These are phyloP conservation scores for Megalurothrips usitatus DNA, from an alignment of 2,888 invertebrate species.

Conservation along the genomic window DNA sequence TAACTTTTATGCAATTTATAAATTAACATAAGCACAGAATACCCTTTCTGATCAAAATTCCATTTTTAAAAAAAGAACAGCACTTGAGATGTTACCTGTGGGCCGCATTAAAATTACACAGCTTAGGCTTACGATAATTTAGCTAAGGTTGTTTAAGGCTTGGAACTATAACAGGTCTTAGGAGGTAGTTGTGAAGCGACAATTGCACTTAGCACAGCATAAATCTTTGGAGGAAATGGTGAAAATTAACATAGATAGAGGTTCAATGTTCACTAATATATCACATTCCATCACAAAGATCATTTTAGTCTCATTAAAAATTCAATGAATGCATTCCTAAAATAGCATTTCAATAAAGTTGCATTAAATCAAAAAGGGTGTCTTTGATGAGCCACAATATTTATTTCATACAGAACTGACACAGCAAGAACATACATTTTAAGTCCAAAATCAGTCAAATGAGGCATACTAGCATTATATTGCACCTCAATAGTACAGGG, in stretches of 20 bases:
- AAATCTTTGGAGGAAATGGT: conserved; percentile 18
- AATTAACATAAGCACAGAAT: conserved; percentile 21
- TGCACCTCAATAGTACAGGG: conserved; percentile 24
- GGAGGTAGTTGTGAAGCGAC: conserved; percentile 10
- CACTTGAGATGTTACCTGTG: not conserved
- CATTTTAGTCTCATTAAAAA: conserved; percentile 10
- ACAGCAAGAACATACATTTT: conserved; percentile 19
- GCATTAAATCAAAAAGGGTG: conserved; percentile 7
- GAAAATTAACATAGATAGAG: conserved; percentile 26
- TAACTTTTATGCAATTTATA: conserved; percentile 20
- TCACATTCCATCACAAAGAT: conserved; percentile 26
- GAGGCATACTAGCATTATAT: conserved; percentile 12
- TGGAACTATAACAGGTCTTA: not conserved
- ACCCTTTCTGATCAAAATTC: conserved; percentile 5
- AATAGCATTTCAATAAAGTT: not conserved
- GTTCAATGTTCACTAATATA: conserved; percentile 20
- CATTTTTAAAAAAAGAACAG: conserved; percentile 8
- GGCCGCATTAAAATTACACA: not conserved
- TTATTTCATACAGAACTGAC: conserved; percentile 17
- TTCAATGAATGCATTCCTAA: conserved; percentile 6
- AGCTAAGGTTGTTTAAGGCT: not conserved
- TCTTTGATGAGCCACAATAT: not conserved
- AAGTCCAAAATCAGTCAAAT: conserved; percentile 26
- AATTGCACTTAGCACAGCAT: not conserved
- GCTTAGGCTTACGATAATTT: not conserved